Evolutionary conservation across 2,888 invertebrate species (phyloP), one percentile per base, ranked within the genome.

Genomic region (Parnassius glacialis): DNA sequence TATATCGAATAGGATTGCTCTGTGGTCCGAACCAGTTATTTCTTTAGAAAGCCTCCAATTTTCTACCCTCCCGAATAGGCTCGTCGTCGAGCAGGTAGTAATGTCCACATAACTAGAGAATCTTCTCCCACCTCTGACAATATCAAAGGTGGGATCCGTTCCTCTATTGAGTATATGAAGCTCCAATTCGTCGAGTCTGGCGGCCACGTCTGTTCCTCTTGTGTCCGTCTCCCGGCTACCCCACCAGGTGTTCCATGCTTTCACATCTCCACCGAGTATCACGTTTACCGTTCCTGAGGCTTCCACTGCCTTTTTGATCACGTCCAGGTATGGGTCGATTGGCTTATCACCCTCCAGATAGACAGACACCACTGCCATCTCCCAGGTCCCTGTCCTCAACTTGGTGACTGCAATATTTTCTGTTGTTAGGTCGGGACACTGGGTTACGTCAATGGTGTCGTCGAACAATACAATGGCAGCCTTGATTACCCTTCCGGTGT

Each of bases 211-310:
- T 11, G 10, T n/a, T n/a, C 54, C 62, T 10, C 67, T 56, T 0
- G 0, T 44, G 52, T 62, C 59, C 34, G 48, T 51, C 50, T 3
- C 34, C 5, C 45, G 16, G 11, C 55, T 55, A 9, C 47, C 55
- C 55, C 55, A 55, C 55, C 55, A 55, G 11, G n/a, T 45, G 44
- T 44, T 67, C 57, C 61, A 62, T 1, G 64, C 65, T 20, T 65
- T 67, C 13, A 61, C 57, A 45, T 67, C 67, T 13, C 67, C 65
- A 41, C 64, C 64, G 2, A 65, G 13, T 5, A 67, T 47, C 0
- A 67, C 45, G 2, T 45, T 25, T 10, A 2, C 54, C 13, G 45
- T 45, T 1, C 45, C 25, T 9, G 47, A 25, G 10, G 5, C 16
- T 7, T 20, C 11, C 48, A 45, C 12, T 9, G 52, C 42, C 12